A percentile compares a stretch with the other conserved stretches of the same genome.
phyloP scores from a whole-genome alignment of 2,888 invertebrate genomes.

The Barypeithes pellucidus region DNA sequence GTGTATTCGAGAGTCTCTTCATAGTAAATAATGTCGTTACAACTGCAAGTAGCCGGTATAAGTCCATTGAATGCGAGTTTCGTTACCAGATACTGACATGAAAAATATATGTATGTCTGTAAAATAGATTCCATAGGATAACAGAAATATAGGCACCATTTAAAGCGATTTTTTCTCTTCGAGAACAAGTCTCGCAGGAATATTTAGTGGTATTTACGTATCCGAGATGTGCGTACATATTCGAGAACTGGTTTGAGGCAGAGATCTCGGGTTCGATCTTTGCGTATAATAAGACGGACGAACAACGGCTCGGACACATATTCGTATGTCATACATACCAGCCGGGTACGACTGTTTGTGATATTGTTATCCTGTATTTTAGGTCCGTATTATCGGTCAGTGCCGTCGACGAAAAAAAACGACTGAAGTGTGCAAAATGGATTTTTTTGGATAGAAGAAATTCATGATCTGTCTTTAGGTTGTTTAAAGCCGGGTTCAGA shows the following conservation, averaged over 20 bases:
- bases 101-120: conserved; percentile 50
- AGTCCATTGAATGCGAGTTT: conserved; percentile 21
- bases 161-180: conserved; percentile 48
- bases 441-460: no score
- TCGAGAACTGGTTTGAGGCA: conserved; percentile 46
- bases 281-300: conserved; percentile 51
- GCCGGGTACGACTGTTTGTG: conserved; percentile 50
- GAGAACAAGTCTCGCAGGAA: conserved; percentile 48
- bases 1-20: not conserved
- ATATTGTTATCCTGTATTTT: conserved; percentile 52
- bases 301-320: conserved; percentile 51
- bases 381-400: conserved; percentile 29
- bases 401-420: conserved; percentile 22
- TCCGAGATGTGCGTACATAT: conserved; percentile 35
- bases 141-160: conserved; percentile 50
- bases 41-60: conserved; percentile 1
- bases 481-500: no score
- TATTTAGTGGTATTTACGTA: conserved; percentile 52
- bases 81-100: conserved; percentile 40
- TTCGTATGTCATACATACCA: conserved; percentile 52
- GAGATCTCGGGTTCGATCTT: conserved; percentile 48
- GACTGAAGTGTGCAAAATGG: no score
- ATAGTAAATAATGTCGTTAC: conserved; percentile 6
- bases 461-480: no score
- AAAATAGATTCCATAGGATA: conserved; percentile 50